These are phyloP conservation scores for Orthosia incerta DNA, from an alignment of 2,888 invertebrate genomes.

Conservation along the genomic window DNA sequence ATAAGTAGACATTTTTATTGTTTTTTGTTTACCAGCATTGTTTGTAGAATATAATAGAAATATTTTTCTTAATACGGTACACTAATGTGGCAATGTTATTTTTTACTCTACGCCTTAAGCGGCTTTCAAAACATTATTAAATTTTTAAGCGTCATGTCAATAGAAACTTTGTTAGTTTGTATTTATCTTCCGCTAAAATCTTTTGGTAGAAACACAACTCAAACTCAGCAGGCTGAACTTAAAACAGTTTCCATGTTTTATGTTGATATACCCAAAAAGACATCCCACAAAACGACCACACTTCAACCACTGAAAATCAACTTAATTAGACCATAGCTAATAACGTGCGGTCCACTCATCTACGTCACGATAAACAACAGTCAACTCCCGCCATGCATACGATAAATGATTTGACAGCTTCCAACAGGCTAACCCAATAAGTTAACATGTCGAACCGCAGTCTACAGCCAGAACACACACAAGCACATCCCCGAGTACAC, in stretches of 20 bases:
- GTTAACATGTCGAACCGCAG: slow-evolving; percentile 57
- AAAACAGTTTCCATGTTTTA: not conserved
- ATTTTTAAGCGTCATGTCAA: not conserved
- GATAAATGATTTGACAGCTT: slow-evolving; percentile 56
- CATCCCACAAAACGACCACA: not conserved
- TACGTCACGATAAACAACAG: slow-evolving; percentile 47
- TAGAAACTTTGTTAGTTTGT: not conserved
- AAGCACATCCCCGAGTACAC: not conserved
- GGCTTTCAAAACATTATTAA: not conserved
- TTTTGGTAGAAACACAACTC: too few relatives aligned
- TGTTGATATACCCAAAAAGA: too few relatives aligned
- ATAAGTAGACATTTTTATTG: not conserved
- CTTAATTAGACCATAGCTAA: slow-evolving; percentile 30
- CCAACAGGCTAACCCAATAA: slow-evolving; percentile 55
- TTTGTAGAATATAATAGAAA: not conserved
- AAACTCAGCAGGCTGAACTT: not conserved
- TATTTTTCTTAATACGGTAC: not conserved
- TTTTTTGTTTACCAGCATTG: not conserved
- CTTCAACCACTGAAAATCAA: slow-evolving; percentile 8
- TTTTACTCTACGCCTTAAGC: not conserved
- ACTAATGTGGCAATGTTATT: not conserved
- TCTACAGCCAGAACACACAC: slow-evolving; percentile 16
- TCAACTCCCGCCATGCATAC: slow-evolving; percentile 34
- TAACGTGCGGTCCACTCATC: slow-evolving; percentile 35
- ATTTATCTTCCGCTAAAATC: too few relatives aligned